A percentile compares a stretch with the other conserved stretches of the same genome.
phyloP scores from a whole-genome alignment of 2,113 vertebrate species.

The Alouatta palliata region DNA sequence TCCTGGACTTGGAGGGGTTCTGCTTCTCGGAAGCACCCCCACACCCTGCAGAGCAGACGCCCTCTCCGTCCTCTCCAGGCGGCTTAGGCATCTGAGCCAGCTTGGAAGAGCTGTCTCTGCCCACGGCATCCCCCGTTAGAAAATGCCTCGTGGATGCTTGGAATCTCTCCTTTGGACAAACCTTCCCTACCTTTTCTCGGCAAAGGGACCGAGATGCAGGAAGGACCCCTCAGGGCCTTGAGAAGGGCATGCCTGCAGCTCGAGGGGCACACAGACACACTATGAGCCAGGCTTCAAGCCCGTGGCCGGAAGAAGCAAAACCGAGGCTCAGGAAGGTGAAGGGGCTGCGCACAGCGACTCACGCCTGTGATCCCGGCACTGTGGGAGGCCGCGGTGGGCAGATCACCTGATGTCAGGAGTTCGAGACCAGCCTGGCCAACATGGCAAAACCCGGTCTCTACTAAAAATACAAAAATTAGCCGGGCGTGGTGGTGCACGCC shows the following conservation, averaged over 20 bases:
- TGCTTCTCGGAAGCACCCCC: neutral
- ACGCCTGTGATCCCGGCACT: no score
- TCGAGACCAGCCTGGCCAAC: no score
- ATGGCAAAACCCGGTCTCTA: no score
- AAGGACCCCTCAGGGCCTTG: neutral
- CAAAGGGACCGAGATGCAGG: neutral
- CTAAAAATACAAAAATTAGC: no score
- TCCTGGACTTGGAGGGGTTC: neutral
- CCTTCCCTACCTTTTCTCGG: neutral
- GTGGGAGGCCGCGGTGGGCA: no score
- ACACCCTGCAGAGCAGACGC: neutral
- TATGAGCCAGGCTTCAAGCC: no score
- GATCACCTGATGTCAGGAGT: no score
- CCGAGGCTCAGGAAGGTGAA: neutral
- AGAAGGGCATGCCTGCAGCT: neutral
- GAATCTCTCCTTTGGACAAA: neutral
- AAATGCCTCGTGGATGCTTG: fast-evolving
- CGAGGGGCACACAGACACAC: neutral
- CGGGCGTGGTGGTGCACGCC: no score
- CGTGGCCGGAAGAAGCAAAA: fast-evolving
- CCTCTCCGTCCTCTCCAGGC: neutral
- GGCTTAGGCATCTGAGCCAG: neutral
- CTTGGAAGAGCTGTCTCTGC: neutral
- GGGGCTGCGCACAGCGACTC: fast-evolving
- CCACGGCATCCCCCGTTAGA: fast-evolving